These are phyloP conservation scores for Himalopsyche phryganea DNA, from an alignment of 1,140 invertebrate species.

Conservation along the genomic window DNA sequence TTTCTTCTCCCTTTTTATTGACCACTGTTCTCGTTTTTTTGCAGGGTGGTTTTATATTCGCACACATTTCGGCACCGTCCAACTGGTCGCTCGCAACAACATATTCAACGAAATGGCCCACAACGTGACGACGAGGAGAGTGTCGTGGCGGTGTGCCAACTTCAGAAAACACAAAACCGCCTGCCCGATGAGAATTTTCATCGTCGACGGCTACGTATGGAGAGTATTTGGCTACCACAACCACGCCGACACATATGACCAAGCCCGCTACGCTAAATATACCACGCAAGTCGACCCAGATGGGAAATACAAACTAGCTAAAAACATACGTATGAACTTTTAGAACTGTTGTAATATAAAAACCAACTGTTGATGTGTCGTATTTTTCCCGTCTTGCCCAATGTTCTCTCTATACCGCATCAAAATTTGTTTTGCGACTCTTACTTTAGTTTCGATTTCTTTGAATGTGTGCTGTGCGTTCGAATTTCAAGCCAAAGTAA, in stretches of 20 bases:
- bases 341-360: too few relatives aligned
- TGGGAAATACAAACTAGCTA: slow-evolving; percentile 7
- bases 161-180: slow-evolving; percentile 10
- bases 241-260: slow-evolving; percentile 9
- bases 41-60: slow-evolving; percentile 18
- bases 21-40: not conserved
- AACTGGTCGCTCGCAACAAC: slow-evolving; percentile 15
- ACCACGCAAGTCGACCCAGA: not conserved
- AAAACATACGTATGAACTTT: too few relatives aligned
- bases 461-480: too few relatives aligned
- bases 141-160: slow-evolving; percentile 18
- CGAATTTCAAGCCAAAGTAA: too few relatives aligned
- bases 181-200: slow-evolving; percentile 15
- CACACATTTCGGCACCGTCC: not conserved
- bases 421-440: too few relatives aligned
- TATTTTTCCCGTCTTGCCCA: too few relatives aligned
- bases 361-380: too few relatives aligned
- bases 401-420: too few relatives aligned
- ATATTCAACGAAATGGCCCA: slow-evolving; percentile 13
- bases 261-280: not conserved
- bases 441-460: too few relatives aligned
- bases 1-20: not conserved
- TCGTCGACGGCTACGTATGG: slow-evolving; percentile 3
- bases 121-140: slow-evolving; percentile 3
- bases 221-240: slow-evolving; percentile 12